Base-by-base conservation (phyloP, 2,797 vertebrate genomes). In the Diceros bicornis region DNA sequence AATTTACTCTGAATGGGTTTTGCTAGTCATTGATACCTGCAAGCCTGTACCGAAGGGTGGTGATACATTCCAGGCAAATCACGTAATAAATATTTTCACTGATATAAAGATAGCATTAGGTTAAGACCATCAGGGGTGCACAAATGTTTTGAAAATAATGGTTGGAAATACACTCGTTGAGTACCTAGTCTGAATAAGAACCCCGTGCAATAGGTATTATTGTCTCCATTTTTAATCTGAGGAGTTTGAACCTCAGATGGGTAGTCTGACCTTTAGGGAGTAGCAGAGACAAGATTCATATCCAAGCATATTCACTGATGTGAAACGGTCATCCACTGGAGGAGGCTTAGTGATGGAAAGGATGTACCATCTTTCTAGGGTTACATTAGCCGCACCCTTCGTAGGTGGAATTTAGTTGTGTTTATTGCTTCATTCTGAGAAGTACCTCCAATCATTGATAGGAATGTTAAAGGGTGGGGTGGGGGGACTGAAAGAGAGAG, bases 331-430 rank as follows among this genome's bases (percentile, higher is more conserved):
- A 57, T 41, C 25, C 21, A 17, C 14, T 14, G 4, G 68, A 11
- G 55, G 23, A 87, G 34, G 13, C 23, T 16, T 29, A 74, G 29
- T 21, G 25, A 68, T 6, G 29, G 6, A 14, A 37, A 47, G 16
- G 21, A 0, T 1, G 27, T 8, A 1, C 13, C 16, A 0, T 50
- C 61, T 11, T n/a, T n/a, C 47, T 25, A 13, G 7, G 21, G 23
- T 12, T 16, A 44, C n/a, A 4, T 64, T 34, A 59, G 78, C 50
- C 18, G 72, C 10, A 7, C 12, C 17, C 2, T 4, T 0, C 18
- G 27, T 23, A 34, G 37, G 34, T 2, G 16, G 79, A 47, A 25
- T 10, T 23, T 47, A 29, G 23, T 16, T 52, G 25, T 4, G 2
- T 37, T 12, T 37, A 4, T 29, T 37, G 12, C 74, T 91, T 69